These are phyloP conservation scores for Bradypus variegatus DNA, from an alignment of 2,797 vertebrate species.

Conservation along the genomic window DNA sequence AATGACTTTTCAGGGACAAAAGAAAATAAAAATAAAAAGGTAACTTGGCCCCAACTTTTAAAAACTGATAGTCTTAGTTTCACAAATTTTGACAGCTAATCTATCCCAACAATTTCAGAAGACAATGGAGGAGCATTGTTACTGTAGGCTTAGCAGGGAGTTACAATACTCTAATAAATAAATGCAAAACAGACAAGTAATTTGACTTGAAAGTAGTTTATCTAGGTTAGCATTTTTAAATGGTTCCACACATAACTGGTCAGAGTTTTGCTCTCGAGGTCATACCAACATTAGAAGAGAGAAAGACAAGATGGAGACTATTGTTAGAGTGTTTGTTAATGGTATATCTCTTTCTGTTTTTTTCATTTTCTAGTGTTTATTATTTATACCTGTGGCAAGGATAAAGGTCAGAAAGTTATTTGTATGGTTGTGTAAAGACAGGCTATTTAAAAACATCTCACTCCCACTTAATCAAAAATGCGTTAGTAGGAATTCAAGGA, in stretches of 20 bases:
- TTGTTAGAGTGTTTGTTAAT: conserved; percentile 28
- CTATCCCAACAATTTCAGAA: not conserved
- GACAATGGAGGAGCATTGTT: not conserved
- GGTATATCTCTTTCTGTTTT: not conserved
- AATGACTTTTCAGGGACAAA: not conserved
- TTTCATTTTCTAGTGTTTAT: conserved; percentile 33
- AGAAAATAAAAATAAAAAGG: not conserved
- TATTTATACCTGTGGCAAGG: conserved; percentile 6
- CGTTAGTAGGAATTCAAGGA: conserved; percentile 57
- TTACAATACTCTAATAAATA: not conserved
- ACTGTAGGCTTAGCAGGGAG: not conserved
- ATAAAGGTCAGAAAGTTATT: conserved; percentile 27
- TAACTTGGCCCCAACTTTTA: not conserved
- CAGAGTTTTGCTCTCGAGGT: not conserved
- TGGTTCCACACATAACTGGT: not conserved
- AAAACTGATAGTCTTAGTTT: not conserved
- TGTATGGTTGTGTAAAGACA: not conserved
- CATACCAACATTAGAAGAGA: not conserved
- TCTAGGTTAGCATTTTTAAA: conserved; percentile 26
- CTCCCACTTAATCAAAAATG: conserved; percentile 51
- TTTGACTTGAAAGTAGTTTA: not conserved
- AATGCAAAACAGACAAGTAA: not conserved
- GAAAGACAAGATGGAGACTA: not conserved
- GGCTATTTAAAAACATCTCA: conserved; percentile 33
- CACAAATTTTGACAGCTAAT: not conserved